Evolutionary conservation across 2,888 invertebrate genomes (phyloP).

Genomic region (Diachrysia chrysitis): DNA sequence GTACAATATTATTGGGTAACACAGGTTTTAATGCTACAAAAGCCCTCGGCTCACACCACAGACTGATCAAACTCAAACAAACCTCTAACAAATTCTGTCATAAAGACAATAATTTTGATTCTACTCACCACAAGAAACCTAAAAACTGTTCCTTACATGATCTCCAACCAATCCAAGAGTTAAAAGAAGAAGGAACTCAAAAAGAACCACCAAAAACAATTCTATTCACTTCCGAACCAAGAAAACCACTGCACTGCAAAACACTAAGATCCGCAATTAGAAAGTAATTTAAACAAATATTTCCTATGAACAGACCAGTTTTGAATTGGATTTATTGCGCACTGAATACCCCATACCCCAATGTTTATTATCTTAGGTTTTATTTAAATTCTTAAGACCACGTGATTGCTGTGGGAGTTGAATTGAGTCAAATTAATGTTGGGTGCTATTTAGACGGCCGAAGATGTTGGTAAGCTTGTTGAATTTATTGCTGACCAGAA

Average conservation of each 20-base stretch:
- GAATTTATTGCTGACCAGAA: neutral
- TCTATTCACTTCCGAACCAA: neutral
- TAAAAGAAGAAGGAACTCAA: neutral
- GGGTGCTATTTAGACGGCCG: neutral
- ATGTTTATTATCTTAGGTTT: slow-evolving; percentile 32
- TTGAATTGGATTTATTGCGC: slow-evolving; percentile 32
- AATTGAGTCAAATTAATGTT: neutral
- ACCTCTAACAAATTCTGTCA: too few relatives aligned
- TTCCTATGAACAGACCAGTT: slow-evolving; percentile 12
- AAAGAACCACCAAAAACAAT: neutral
- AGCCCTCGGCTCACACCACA: too few relatives aligned
- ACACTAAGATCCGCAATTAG: slow-evolving; percentile 25
- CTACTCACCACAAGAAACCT: neutral
- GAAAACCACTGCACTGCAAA: slow-evolving; percentile 14
- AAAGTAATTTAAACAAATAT: slow-evolving; percentile 17
- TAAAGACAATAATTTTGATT: neutral
- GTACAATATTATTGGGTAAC: too few relatives aligned
- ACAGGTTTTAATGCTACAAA: too few relatives aligned
- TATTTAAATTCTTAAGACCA: slow-evolving; percentile 32
- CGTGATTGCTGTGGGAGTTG: neutral
- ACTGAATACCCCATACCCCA: slow-evolving; percentile 9
- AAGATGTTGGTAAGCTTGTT: neutral
- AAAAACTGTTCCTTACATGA: neutral
- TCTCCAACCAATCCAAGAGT: neutral
- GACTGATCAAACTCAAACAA: too few relatives aligned